Base-by-base conservation (phyloP, 1,140 invertebrate genomes). In the Delia radicum region DNA sequence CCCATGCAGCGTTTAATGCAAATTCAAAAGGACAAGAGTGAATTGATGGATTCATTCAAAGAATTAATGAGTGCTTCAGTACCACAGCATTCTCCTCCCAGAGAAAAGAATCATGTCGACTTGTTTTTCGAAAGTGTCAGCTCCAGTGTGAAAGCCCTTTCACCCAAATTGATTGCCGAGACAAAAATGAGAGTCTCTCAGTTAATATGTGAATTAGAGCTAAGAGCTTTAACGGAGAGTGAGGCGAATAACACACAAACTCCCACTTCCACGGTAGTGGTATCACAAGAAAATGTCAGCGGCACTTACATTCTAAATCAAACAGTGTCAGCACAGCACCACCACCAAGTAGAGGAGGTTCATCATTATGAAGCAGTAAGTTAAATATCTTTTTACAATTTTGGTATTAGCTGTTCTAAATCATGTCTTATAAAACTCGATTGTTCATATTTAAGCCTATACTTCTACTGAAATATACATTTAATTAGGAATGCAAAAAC, bases 21-120 rank as follows among this genome's bases (percentile, higher is more conserved):
- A 79, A 85, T 85, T 3, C 83, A 85, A 42, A 84, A 85, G 62
- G 83, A 85, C 74, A 85, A 85, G 27, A 83, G 81, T 75, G 83
- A 85, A 18, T 63, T 85, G 0, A 82, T 85, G 82, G 80, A 83
- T 42, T 82, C 82, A 1, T 84, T 84, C 18, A 80, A 82, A 0
- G 82, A 84, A 15, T 74, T 84, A n/a, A 84, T 85, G 78, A 42
- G 69, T 13, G 12, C n/a, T 18, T 26, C 65, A 6, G n/a, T n/a
- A 18, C 74, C 62, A 13, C 69, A 65, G 13, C 75, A 15, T 26
- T 24, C 75, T 6, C 55, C 80, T 0, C 61, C 73, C 8, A 79
- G 76, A 31, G 83, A 82, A 18, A 85, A 82, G 48, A 85, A 85
- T 61, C 80, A 84, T 55, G 80, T 85, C 13, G 83, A 85, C 69